A percentile compares a stretch with the other conserved stretches of the same genome.
Conservation (phyloP, 2,797 vertebrate genomes). For the Myiotriccus ornatus region DNA sequence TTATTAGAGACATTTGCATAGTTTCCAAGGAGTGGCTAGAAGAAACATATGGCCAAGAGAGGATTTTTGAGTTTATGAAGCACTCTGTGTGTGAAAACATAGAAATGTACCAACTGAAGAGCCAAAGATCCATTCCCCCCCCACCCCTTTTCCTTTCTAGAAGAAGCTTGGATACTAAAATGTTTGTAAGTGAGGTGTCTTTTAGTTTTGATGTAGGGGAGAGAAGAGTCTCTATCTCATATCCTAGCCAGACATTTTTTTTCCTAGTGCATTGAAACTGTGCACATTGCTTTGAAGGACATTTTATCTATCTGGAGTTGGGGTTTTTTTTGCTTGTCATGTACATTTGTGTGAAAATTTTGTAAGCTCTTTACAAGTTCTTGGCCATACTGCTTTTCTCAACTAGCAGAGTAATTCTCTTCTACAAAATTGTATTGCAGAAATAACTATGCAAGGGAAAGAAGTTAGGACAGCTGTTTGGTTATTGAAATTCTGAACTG, state of each 20-base stretch:
- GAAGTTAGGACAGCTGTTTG: neutral
- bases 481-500: slow-evolving; percentile 19
- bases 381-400: neutral
- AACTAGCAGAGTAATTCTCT: neutral
- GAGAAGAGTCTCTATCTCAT: neutral
- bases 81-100: neutral
- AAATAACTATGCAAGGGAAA: neutral
- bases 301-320: neutral
- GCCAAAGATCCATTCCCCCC: neutral
- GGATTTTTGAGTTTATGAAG: neutral
- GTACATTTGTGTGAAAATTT: neutral
- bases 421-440: neutral
- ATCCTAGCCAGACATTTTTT: neutral
- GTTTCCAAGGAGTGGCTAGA: slow-evolving; percentile 1
- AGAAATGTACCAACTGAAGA: neutral
- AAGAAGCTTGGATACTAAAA: neutral
- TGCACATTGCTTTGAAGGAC: neutral
- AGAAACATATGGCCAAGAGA: neutral
- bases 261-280: neutral
- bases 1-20: neutral
- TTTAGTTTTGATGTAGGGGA: neutral
- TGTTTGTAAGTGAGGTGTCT: neutral
- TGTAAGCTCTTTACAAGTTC: neutral
- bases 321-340: neutral
- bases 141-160: neutral